Percentiles rank a stretch among this genome's conserved stretches.
These are phyloP conservation scores for Drosophila mercatorum DNA, from an alignment of 2,888 invertebrate genomes.

Conservation along the genomic window DNA sequence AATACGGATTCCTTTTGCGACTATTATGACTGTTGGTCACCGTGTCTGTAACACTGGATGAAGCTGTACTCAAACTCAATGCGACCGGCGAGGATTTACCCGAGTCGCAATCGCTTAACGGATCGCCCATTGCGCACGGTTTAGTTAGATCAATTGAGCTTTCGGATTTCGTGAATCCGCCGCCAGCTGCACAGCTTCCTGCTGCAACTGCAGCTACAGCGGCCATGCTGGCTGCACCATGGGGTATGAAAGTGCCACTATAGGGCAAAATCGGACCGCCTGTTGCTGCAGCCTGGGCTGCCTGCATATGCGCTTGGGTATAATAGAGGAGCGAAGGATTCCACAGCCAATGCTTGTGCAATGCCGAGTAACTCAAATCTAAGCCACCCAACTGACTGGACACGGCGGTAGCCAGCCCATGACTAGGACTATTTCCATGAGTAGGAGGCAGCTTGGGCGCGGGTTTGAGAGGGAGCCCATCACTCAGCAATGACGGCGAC, in stretches of 20 bases:
- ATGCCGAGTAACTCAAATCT: slow-evolving; percentile 81
- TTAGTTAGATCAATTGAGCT: slow-evolving; percentile 83
- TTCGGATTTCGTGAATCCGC: slow-evolving; percentile 82
- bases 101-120: slow-evolving; percentile 84
- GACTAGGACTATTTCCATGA: slow-evolving; percentile 33
- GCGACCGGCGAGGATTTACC: slow-evolving; percentile 84
- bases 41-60: slow-evolving; percentile 20
- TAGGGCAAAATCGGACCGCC: slow-evolving; percentile 74
- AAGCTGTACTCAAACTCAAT: slow-evolving; percentile 46
- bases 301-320: slow-evolving; percentile 78
- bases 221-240: slow-evolving; percentile 49
- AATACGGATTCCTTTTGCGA: slow-evolving; percentile 91
- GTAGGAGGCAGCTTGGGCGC: slow-evolving; percentile 78
- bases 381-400: slow-evolving; percentile 73
- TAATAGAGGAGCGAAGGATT: slow-evolving; percentile 84
- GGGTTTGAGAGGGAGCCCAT: slow-evolving; percentile 79
- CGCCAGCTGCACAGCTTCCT: slow-evolving; percentile 41
- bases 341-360: slow-evolving; percentile 85
- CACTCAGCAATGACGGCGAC: slow-evolving; percentile 28
- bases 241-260: slow-evolving; percentile 56
- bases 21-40: slow-evolving; percentile 47
- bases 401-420: slow-evolving; percentile 44
- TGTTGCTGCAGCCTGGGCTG: slow-evolving; percentile 60
- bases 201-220: slow-evolving; percentile 60
- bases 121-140: slow-evolving; percentile 74